These are phyloP conservation scores for Chesias legatella DNA, from an alignment of 2,888 invertebrate species.

Conservation along the genomic window DNA sequence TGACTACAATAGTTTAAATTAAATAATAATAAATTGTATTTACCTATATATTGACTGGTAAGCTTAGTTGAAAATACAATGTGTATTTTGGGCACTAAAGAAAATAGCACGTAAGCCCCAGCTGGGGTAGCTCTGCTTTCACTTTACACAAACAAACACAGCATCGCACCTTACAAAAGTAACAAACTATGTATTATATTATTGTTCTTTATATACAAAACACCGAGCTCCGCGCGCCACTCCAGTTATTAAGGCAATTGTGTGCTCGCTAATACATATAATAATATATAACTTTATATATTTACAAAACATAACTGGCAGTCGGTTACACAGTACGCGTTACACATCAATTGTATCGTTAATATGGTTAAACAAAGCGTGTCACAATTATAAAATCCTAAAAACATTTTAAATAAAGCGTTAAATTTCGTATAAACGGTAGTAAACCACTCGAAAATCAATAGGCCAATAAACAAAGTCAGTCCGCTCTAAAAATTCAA, in stretches of 20 bases:
- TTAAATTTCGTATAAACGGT: constrained; percentile 32
- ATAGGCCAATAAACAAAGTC: constrained; percentile 63
- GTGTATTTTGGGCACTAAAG: constrained; percentile 69
- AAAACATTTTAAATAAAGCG: constrained; percentile 43
- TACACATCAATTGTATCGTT: constrained; percentile 62
- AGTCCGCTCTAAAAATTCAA: constrained; percentile 57
- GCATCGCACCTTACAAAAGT: constrained; percentile 72
- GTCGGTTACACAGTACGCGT: constrained; percentile 51
- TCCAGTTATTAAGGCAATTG: constrained; percentile 58
- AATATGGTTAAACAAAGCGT: constrained; percentile 65
- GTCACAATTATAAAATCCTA: constrained; percentile 53
- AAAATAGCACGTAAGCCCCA: constrained; percentile 67
- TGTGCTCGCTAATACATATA: constrained; percentile 61
- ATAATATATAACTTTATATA: constrained; percentile 61
- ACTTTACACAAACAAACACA: constrained; percentile 54
- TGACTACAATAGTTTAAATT: constrained; percentile 77
- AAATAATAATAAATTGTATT: constrained; percentile 74
- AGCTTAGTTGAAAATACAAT: constrained; percentile 76
- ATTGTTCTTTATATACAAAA: constrained; percentile 74
- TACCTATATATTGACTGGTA: constrained; percentile 76
- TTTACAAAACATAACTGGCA: constrained; percentile 73
- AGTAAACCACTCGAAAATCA: constrained; percentile 54
- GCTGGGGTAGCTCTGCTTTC: constrained; percentile 44
- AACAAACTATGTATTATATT: constrained; percentile 74
- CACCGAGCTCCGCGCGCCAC: constrained; percentile 61